Evolutionary conservation across 2,888 invertebrate species (phyloP).

Genomic region (Acleris literana): DNA sequence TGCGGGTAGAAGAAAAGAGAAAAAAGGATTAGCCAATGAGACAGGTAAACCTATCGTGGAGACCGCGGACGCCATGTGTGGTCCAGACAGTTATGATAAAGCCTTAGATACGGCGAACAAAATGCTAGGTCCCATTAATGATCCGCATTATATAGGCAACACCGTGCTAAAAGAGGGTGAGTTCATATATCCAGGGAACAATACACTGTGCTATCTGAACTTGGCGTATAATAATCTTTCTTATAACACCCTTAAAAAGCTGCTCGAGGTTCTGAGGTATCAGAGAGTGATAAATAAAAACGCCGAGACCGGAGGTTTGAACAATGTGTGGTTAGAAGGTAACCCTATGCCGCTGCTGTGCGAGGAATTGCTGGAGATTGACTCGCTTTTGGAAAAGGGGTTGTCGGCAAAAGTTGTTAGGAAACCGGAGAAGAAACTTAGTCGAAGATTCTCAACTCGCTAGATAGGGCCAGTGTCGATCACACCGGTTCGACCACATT

Average conservation of each 20-base stretch:
- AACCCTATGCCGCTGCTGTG: slow-evolving; percentile 58
- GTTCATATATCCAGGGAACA: slow-evolving; percentile 57
- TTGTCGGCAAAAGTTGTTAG: neutral
- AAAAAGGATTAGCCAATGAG: too few relatives aligned
- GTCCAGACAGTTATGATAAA: slow-evolving; percentile 41
- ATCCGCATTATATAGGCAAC: slow-evolving; percentile 51
- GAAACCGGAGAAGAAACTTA: too few relatives aligned
- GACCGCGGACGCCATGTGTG: too few relatives aligned
- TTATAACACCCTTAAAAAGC: slow-evolving; percentile 50
- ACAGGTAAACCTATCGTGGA: too few relatives aligned
- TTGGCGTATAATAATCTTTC: slow-evolving; percentile 60
- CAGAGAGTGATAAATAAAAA: slow-evolving; percentile 46
- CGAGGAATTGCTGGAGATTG: slow-evolving; percentile 51
- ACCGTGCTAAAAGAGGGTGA: slow-evolving; percentile 43
- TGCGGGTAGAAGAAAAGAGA: too few relatives aligned
- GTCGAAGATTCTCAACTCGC: too few relatives aligned
- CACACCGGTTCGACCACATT: too few relatives aligned
- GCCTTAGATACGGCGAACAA: slow-evolving; percentile 48
- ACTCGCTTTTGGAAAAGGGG: slow-evolving; percentile 45
- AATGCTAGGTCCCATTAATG: slow-evolving; percentile 48
- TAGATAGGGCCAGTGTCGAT: too few relatives aligned
- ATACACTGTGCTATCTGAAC: slow-evolving; percentile 57
- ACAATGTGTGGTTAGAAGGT: slow-evolving; percentile 60
- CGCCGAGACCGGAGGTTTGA: slow-evolving; percentile 51
- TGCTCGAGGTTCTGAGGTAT: slow-evolving; percentile 49